A percentile compares a stretch with the other conserved stretches of the same genome.
Conservation (phyloP, 2,888 invertebrate genomes). For the Elysia crispata region DNA sequence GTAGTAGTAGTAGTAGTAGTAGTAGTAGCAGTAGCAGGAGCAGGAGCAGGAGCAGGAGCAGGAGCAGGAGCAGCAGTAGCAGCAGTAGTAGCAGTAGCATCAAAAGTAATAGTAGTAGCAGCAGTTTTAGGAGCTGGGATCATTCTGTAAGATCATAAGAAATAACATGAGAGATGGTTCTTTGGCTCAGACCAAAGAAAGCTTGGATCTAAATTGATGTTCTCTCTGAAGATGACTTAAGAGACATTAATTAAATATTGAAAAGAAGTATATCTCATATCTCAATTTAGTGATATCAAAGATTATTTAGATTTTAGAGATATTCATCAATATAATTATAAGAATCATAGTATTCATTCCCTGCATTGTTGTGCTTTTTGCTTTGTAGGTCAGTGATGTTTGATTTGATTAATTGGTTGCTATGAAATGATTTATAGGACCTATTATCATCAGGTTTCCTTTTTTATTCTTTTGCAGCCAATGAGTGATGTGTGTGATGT, state of each 20-base stretch:
- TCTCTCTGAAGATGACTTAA: too few species aligned
- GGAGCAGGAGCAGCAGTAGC: neutral
- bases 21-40: neutral
- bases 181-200: too few species aligned
- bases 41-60: neutral
- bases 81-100: neutral
- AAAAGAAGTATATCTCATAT: too few species aligned
- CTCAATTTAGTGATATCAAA: too few species aligned
- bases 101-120: neutral
- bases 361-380: neutral
- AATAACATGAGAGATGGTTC: too few species aligned
- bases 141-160: too few species aligned
- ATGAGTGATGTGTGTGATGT: slow-evolving; percentile 23
- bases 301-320: too few species aligned
- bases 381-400: neutral
- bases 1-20: slow-evolving; percentile 9
- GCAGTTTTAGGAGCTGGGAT: neutral
- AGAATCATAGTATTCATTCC: neutral
- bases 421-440: neutral
- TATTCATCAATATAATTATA: too few species aligned
- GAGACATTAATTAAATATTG: too few species aligned
- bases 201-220: too few species aligned
- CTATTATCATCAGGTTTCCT: neutral
- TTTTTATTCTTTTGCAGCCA: slow-evolving; percentile 3
- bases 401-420: neutral